Evolutionary conservation across 2,888 invertebrate species (phyloP).

Genomic region (Polydrusus tereticollis): DNA sequence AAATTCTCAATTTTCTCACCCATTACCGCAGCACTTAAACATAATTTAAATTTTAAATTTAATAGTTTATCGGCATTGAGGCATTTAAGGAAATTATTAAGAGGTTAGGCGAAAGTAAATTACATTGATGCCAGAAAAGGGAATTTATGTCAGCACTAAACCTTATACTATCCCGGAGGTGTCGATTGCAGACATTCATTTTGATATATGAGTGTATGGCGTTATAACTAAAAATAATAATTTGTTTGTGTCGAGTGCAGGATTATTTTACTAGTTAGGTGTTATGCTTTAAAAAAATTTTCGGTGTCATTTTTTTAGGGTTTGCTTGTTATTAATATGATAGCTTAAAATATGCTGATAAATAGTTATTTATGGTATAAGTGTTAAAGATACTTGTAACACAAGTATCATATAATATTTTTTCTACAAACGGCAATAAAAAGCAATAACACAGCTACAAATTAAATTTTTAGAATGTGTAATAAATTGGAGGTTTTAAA

Average conservation of each 20-base stretch:
- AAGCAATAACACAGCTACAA: no score
- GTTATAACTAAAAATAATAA: slow-evolving; percentile 30
- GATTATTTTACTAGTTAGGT: background rate
- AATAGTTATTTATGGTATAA: no score
- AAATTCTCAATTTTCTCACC: background rate
- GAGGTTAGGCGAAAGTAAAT: slow-evolving; percentile 35
- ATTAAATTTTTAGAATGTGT: no score
- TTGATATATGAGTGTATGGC: slow-evolving; percentile 40
- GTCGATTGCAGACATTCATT: slow-evolving; percentile 39
- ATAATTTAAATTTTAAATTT: slow-evolving; percentile 36
- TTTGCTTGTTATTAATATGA: no score
- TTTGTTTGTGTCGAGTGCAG: slow-evolving; percentile 32
- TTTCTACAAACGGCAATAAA: no score
- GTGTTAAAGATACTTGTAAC: no score
- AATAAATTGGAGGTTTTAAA: no score
- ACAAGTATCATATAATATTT: no score
- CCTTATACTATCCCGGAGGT: slow-evolving; percentile 28
- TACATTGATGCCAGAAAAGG: slow-evolving; percentile 37
- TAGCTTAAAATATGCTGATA: no score
- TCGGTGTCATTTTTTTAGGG: no score
- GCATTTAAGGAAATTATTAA: slow-evolving; percentile 32
- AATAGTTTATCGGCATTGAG: slow-evolving; percentile 16
- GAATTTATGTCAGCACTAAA: slow-evolving; percentile 40
- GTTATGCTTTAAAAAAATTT: no score
- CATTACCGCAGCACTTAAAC: background rate